Evolutionary conservation across 2,113 vertebrate genomes (phyloP).

Genomic region (Gracilinanus agilis): DNA sequence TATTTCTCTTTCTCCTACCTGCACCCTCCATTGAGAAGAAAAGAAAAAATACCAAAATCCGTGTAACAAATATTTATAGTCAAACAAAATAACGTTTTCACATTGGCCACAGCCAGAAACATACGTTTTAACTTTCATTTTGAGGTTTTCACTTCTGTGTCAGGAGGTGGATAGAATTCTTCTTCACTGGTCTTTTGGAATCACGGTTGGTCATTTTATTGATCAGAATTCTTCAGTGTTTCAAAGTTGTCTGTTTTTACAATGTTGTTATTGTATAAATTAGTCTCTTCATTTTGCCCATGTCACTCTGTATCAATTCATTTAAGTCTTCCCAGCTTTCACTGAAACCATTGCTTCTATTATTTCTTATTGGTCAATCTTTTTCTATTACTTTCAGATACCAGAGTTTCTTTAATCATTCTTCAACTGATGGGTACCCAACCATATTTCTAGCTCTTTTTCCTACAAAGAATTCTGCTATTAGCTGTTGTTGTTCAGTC

Average conservation of each 20-base stretch:
- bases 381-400: not conserved
- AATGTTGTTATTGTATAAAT: not conserved
- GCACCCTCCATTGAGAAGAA: not conserved
- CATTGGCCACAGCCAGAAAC: not conserved
- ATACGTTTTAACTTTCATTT: not conserved
- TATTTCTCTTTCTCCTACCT: not conserved
- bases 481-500: no score
- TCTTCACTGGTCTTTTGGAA: not conserved
- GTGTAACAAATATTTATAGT: not conserved
- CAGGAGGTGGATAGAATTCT: not conserved
- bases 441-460: not conserved
- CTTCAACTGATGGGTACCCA: not conserved
- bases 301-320: not conserved
- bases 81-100: not conserved
- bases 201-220: not conserved
- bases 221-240: not conserved
- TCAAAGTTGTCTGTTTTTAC: not conserved
- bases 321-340: not conserved
- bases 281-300: not conserved
- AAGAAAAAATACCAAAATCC: not conserved
- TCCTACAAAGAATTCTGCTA: not conserved
- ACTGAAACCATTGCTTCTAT: not conserved
- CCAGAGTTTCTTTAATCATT: not conserved
- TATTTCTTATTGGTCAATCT: not conserved
- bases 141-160: not conserved